Base-by-base conservation (phyloP, 2,113 vertebrate species). In the Condylura cristata region DNA sequence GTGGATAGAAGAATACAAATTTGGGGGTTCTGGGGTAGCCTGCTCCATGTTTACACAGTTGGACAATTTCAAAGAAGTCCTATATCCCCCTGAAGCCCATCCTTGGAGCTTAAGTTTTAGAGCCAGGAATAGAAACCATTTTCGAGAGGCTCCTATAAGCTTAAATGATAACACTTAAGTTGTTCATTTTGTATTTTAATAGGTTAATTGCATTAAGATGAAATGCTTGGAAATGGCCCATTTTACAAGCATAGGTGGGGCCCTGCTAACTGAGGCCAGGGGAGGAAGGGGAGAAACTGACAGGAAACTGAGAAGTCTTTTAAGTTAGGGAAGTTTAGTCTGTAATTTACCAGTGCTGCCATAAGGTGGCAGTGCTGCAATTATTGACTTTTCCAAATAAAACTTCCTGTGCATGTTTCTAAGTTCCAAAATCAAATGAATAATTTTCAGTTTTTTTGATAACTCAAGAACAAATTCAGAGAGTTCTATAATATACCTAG, bases 341-440 rank as follows among this genome's bases (percentile, higher is more conserved):
- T 96, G 60, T 80, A 90, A 90, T 95, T 96, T 71, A 80, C 34
- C 1, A 84, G 20, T 41, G 39, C 1, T 87, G 26, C 81, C 66
- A 90, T 26, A 46, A 75, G 65, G 51, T 32, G 65, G 71, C 32
- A 20, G 34, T 84, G 26, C 46, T 9, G 26, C 1, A 14, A 8
- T 46, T 13, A 10, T 18, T 4, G 63, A 1, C 44, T 83, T 41
- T 34, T 84, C 28, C 22, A 37, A 72, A 34, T 24, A 26, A 44
- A 30, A 46, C 26, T 60, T 37, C 0, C 2, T 22, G 30, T 71
- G n/a, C 37, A 0, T 18, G n/a, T 37, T 66, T 88, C 34, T 72
- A 20, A 11, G 11, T 60, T 84, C 82, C 74, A 58, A 89, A 95
- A 81, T 34, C 44, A 87, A 84, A 84, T 39, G 14, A 74, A 5